Base-by-base conservation (phyloP, 37 sponge, comb jelly and placozoan genomes). In the Bolinopsis microptera region DNA sequence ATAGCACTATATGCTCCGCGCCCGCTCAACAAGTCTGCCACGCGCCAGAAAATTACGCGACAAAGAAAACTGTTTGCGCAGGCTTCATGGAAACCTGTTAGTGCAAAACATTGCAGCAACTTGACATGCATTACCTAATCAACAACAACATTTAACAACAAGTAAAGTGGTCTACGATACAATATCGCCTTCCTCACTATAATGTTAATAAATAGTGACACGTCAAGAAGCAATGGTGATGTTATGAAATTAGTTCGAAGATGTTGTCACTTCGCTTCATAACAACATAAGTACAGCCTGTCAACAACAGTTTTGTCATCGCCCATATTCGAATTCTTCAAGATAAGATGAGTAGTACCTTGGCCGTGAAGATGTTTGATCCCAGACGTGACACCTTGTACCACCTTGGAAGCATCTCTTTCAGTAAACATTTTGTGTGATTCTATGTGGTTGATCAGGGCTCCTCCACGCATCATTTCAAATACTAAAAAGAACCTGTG, bases 391-490 rank as follows among this genome's bases (percentile, higher is more conserved):
- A 86, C 90, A 39, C 90, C 26, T 39, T 86, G 22, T 23, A 86
- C 90, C 0, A 86, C 90, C 5, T 39, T 41, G 13, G 90, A 40
- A 39, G 90, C 90, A 5, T 86, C 90, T 41, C 35, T 39, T 38
- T 86, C 90, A 0, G 90, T 86, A 27, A 86, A 86, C 28, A 2
- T 39, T 30, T 86, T 86, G 61, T 33, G 90, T 27, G 41, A 41
- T 38, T 86, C 90, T 28, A 86, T 86, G 61, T 86, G 90, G 35
- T 86, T 34, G 18, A 86, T 86, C 61, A 86, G 90, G 26, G 90
- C 90, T 39, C 90, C 90, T 30, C 90, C 90, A n/a, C 90, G 24
- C 90, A 86, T 86, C 90, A 86, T 86, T 26, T 86, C 90, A 26
- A 86, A 86, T 40, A 86, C 90, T 48, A 86, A 16, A 27, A 36